Base-by-base conservation (phyloP, 2,797 vertebrate species). In the Enteromius argenteus region DNA sequence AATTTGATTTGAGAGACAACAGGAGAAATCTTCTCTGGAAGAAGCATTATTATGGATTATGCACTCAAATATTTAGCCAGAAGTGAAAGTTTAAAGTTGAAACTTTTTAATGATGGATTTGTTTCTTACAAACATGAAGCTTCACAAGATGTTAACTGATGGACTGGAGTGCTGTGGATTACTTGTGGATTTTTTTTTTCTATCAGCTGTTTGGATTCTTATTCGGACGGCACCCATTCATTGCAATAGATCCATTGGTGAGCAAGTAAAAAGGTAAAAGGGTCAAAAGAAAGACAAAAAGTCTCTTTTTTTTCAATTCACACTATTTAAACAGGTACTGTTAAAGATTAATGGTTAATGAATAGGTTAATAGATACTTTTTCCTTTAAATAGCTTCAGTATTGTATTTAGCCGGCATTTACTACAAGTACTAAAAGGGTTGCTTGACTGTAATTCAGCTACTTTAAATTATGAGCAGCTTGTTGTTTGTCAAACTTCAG, bases 401-500 rank as follows among this genome's bases (percentile, higher is more conserved):
- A 42, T 23, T 5, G 37, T 32, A 32, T 14, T 79, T 1, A 17
- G 30, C 13, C 64, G 0, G 13, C n/a, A 39, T 56, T 17, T 23
- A n/a, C n/a, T n/a, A n/a, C n/a, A 35, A 68, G 46, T 23, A 30
- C 30, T 73, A 46, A 73, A 81, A 39, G 42, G 19, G 7, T 42
- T 19, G 32, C 39, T 64, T 27, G 30, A 71, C 51, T 81, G 23
- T 30, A n/a, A 11, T 42, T 58, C 35, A 58, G 8, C 49, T 62
- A 44, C 68, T 81, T 81, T 71, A 73, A 60, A 60, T 81, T 44
- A 81, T 15, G 37, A 81, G 68, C 44, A 72, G 79, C 13, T 73
- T 62, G 72, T 66, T 53, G 58, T 35, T 74, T 66, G 71, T 71
- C 80, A 35, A 44, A 42, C 51, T 32, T 13, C 37, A 46, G 51